Conservation (phyloP, 30 jellyfish, hydroid and myxozoan genomes). For the Aurelia sp. region DNA sequence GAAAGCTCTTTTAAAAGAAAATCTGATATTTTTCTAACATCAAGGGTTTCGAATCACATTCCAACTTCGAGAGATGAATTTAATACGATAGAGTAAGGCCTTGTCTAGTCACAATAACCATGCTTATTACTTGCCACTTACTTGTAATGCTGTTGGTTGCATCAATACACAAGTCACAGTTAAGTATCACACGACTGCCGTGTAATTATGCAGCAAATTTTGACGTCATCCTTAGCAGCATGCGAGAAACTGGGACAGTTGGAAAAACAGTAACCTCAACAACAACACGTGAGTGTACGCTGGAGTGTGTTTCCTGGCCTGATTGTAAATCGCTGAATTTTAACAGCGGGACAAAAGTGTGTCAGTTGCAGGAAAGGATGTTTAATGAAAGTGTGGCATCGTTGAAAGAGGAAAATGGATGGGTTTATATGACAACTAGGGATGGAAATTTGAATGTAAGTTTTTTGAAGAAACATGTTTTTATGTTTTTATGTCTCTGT, state of each 20-base stretch:
- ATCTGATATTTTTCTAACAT: too few relatives aligned
- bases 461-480: background rate
- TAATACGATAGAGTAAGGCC: too few relatives aligned
- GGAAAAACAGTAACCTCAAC: background rate
- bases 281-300: slow-evolving; percentile 14
- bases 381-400: slow-evolving; percentile 3
- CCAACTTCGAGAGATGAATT: too few relatives aligned
- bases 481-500: too few relatives aligned
- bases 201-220: slow-evolving; percentile 33
- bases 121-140: too few relatives aligned
- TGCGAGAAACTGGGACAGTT: slow-evolving; percentile 21
- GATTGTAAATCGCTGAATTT: slow-evolving; percentile 27
- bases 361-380: slow-evolving; percentile 28
- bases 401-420: slow-evolving; percentile 1
- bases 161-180: background rate
- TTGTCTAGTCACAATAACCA: too few relatives aligned
- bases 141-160: too few relatives aligned
- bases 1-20: too few relatives aligned
- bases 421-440: slow-evolving; percentile 34
- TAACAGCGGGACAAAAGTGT: background rate
- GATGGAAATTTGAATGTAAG: slow-evolving; percentile 30
- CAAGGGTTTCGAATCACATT: too few relatives aligned
- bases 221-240: background rate
- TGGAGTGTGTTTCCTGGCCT: slow-evolving; percentile 24
- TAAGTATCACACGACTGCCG: slow-evolving; percentile 6